Evolutionary conservation across 2,113 vertebrate species (phyloP).

Genomic region (Ciconia maguari): DNA sequence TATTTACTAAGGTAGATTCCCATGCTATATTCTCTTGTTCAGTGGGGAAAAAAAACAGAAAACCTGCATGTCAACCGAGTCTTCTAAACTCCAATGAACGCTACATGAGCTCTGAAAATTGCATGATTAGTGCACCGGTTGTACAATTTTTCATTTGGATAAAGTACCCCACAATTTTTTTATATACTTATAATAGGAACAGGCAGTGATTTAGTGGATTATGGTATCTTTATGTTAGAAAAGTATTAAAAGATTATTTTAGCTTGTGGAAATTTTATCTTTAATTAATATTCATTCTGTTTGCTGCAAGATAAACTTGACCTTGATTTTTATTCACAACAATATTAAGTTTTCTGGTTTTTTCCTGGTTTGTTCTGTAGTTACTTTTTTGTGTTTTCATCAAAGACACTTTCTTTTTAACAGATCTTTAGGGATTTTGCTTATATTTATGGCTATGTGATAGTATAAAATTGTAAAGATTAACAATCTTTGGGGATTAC

Average conservation of each 20-base stretch:
- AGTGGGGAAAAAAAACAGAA: not conserved
- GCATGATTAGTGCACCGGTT: not conserved
- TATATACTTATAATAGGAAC: not conserved
- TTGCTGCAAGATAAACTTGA: not conserved
- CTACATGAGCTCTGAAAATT: not conserved
- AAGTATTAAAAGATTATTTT: not conserved
- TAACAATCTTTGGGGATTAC: constrained; percentile 24
- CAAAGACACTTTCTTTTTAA: not conserved
- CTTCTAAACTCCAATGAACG: not conserved
- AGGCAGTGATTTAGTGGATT: not conserved
- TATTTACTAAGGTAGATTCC: not conserved
- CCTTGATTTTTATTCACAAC: not conserved
- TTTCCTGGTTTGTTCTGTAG: not conserved
- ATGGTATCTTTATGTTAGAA: not conserved
- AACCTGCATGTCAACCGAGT: accelerated
- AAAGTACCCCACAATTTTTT: not conserved
- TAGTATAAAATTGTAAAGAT: not conserved
- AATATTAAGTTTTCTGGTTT: not conserved
- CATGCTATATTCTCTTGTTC: not conserved
- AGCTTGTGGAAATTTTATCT: not conserved
- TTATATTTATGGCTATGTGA: not conserved
- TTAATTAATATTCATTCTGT: not conserved
- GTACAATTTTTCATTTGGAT: not conserved
- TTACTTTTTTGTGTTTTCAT: constrained; percentile 1
- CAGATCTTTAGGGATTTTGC: not conserved